Evolutionary conservation across 2,888 invertebrate species (phyloP).

Genomic region (Tromatobia lineatoria): DNA sequence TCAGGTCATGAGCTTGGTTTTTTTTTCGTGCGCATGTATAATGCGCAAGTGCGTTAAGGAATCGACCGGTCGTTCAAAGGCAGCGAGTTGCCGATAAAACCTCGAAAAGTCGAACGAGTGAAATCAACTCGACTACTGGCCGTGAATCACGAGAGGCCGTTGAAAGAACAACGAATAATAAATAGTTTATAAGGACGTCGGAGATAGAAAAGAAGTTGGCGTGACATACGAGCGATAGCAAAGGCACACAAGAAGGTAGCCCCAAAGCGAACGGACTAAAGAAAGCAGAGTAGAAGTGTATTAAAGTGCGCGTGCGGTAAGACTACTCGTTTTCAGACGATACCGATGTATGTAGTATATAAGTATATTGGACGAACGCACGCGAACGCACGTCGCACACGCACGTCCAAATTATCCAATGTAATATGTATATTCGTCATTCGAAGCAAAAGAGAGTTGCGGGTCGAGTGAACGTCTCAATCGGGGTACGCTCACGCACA

Average conservation of each 20-base stretch:
- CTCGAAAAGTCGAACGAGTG: neutral
- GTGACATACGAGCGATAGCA: conserved; percentile 41
- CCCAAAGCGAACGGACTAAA: conserved; percentile 50
- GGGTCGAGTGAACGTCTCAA: conserved; percentile 65
- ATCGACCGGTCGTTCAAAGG: conserved; percentile 38
- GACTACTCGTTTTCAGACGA: conserved; percentile 59
- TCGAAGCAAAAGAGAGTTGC: conserved; percentile 63
- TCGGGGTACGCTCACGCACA: conserved; percentile 58
- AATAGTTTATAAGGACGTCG: conserved; percentile 15
- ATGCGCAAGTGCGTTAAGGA: conserved; percentile 51
- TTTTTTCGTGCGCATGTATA: conserved; percentile 31
- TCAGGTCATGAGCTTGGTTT: neutral
- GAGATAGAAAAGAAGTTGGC: conserved; percentile 58
- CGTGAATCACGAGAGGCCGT: conserved; percentile 16
- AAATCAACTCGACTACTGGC: conserved; percentile 41
- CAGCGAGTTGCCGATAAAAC: conserved; percentile 54
- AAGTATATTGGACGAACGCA: conserved; percentile 33
- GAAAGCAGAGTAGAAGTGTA: conserved; percentile 42
- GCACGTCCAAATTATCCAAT: conserved; percentile 69
- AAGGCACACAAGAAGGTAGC: conserved; percentile 20
- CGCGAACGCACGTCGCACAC: conserved; percentile 61
- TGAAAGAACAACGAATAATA: conserved; percentile 16
- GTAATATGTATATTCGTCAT: conserved; percentile 68
- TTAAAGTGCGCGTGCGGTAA: conserved; percentile 66
- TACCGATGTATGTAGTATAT: conserved; percentile 26